Evolutionary conservation across 2,797 vertebrate genomes (phyloP).

Genomic region (Xenops minutus): DNA sequence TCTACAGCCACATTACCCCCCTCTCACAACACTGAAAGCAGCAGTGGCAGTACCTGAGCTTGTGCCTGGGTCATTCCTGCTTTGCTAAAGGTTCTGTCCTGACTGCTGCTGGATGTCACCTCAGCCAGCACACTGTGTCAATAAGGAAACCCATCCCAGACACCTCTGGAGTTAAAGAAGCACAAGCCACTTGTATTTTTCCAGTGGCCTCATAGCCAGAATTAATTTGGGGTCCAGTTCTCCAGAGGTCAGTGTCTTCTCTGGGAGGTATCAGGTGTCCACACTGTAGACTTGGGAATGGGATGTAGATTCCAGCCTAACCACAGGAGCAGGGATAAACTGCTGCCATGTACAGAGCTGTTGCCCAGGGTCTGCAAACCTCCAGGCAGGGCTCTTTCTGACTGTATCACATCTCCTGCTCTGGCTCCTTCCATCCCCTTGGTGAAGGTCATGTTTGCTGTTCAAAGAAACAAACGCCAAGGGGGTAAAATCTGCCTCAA

Average conservation of each 20-base stretch:
- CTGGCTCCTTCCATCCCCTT: background rate
- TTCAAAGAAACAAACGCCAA: background rate
- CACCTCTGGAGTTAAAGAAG: background rate
- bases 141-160: background rate
- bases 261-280: background rate
- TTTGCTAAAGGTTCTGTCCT: background rate
- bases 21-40: background rate
- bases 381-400: background rate
- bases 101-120: background rate
- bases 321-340: background rate
- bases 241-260: too few relatives aligned
- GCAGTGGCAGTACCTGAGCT: background rate
- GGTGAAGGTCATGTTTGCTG: background rate
- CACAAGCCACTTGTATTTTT: background rate
- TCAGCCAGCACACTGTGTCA: background rate
- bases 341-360: fast-evolving
- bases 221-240: background rate
- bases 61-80: background rate
- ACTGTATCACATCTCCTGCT: background rate
- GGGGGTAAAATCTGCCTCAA: background rate
- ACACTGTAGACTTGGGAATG: fast-evolving
- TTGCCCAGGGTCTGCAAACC: background rate
- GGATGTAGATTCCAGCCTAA: background rate
- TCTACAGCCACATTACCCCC: background rate
- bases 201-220: background rate